Evolutionary conservation across 2,113 vertebrate genomes (phyloP).

Genomic region (Zosterops japonicus): DNA sequence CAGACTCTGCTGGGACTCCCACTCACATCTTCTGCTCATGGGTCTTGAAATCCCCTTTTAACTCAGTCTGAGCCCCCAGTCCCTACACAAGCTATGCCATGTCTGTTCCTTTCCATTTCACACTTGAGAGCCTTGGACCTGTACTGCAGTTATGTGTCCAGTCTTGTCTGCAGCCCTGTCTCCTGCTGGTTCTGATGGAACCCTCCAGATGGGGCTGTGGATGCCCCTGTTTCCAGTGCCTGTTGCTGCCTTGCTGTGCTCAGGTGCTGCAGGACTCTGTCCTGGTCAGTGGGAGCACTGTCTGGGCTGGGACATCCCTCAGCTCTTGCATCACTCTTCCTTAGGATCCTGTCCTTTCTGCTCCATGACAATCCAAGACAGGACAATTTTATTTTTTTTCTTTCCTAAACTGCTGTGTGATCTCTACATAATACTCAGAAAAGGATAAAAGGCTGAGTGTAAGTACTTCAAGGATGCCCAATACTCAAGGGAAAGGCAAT

Average conservation of each 20-base stretch:
- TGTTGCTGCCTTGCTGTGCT: accelerated
- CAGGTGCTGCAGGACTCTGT: not conserved
- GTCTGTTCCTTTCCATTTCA: accelerated
- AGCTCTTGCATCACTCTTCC: not conserved
- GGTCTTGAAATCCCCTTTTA: not conserved
- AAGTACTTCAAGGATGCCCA: not conserved
- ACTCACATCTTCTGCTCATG: not conserved
- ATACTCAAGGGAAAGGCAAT: not conserved
- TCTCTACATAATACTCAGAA: not conserved
- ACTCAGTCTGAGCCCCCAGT: not conserved
- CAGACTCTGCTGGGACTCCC: not conserved
- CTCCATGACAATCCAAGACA: not conserved
- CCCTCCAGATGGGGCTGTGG: not conserved
- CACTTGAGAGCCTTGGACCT: too few relatives aligned
- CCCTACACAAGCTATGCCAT: accelerated
- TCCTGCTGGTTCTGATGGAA: not conserved
- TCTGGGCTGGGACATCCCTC: not conserved
- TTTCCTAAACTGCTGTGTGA: not conserved
- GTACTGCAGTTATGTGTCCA: accelerated
- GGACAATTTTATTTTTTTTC: not conserved
- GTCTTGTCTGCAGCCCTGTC: not conserved
- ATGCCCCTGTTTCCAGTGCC: not conserved
- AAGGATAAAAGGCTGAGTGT: not conserved
- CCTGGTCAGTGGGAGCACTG: not conserved
- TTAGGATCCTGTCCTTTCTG: not conserved